These are phyloP conservation scores for Tryphoninae sp. DNA, from an alignment of 2,888 invertebrate genomes.

Conservation along the genomic window DNA sequence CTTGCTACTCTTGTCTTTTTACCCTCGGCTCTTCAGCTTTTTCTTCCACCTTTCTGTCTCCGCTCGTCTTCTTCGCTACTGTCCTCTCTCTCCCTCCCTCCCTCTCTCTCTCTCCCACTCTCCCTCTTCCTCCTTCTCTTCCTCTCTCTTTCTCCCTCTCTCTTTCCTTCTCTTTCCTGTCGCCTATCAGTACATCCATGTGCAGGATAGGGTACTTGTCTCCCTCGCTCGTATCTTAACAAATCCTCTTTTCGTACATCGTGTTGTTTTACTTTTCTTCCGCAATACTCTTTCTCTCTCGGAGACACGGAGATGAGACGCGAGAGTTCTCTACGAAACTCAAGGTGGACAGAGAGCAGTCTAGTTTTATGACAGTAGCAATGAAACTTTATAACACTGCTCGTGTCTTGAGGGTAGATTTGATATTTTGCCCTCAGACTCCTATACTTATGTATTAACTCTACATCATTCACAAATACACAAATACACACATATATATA, in stretches of 20 bases:
- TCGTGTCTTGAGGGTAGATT: slow-evolving; percentile 18
- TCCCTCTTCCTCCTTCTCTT: slow-evolving; percentile 1
- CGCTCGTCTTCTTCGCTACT: slow-evolving; percentile 19
- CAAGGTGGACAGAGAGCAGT: slow-evolving; percentile 25
- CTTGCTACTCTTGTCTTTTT: slow-evolving; percentile 42
- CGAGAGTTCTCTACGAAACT: slow-evolving; percentile 33
- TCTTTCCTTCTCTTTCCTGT: slow-evolving; percentile 4
- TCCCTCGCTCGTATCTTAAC: slow-evolving; percentile 45
- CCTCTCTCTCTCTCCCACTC: background rate
- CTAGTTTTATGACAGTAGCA: slow-evolving; percentile 47
- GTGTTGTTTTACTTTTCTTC: slow-evolving; percentile 25
- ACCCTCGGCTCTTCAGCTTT: slow-evolving; percentile 57
- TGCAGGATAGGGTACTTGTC: slow-evolving; percentile 37
- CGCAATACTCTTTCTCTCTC: slow-evolving; percentile 13
- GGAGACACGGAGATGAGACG: slow-evolving; percentile 46
- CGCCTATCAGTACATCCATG: slow-evolving; percentile 62
- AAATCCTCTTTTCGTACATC: slow-evolving; percentile 56
- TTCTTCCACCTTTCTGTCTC: slow-evolving; percentile 48
- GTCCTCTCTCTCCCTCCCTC: slow-evolving; percentile 20
- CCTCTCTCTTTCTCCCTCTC: slow-evolving; percentile 19
- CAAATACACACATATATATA: background rate
- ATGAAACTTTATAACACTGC: slow-evolving; percentile 48
- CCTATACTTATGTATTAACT: background rate
- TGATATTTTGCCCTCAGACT: background rate
- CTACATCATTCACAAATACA: background rate